Evolutionary conservation across 2,113 vertebrate species (phyloP).

Genomic region (Passer montanus): DNA sequence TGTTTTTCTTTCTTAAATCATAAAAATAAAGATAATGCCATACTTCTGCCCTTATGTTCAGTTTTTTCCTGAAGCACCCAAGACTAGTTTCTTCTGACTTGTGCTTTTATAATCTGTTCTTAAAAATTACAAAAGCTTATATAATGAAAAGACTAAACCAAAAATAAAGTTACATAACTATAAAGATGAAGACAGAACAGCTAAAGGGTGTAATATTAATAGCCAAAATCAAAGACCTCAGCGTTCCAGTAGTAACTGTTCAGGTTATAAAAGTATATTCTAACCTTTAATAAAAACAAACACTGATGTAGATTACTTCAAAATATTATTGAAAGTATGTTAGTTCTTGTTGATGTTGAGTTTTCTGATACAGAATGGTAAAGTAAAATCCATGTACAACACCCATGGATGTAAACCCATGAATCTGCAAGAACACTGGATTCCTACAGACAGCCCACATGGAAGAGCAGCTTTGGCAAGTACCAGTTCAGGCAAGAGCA

Average conservation of each 20-base stretch:
- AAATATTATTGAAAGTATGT: accelerated
- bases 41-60: background rate
- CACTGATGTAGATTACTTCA: background rate
- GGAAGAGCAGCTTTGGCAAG: background rate
- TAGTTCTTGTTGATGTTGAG: background rate
- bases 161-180: slow-evolving; percentile 54
- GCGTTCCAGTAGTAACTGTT: background rate
- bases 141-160: slow-evolving; percentile 6
- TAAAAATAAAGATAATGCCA: background rate
- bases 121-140: slow-evolving; percentile 24
- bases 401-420: background rate
- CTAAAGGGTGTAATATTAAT: slow-evolving; percentile 23
- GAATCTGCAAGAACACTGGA: background rate
- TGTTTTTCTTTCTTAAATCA: background rate
- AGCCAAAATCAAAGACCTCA: slow-evolving; percentile 21
- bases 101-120: slow-evolving; percentile 24
- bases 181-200: slow-evolving; percentile 14
- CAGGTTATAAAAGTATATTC: background rate
- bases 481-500: background rate
- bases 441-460: background rate
- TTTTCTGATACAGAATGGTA: background rate
- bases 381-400: background rate
- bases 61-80: background rate
- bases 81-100: background rate
- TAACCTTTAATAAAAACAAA: background rate